These are phyloP conservation scores for Guaruba guarouba DNA, from an alignment of 2,113 vertebrate genomes.

Conservation along the genomic window DNA sequence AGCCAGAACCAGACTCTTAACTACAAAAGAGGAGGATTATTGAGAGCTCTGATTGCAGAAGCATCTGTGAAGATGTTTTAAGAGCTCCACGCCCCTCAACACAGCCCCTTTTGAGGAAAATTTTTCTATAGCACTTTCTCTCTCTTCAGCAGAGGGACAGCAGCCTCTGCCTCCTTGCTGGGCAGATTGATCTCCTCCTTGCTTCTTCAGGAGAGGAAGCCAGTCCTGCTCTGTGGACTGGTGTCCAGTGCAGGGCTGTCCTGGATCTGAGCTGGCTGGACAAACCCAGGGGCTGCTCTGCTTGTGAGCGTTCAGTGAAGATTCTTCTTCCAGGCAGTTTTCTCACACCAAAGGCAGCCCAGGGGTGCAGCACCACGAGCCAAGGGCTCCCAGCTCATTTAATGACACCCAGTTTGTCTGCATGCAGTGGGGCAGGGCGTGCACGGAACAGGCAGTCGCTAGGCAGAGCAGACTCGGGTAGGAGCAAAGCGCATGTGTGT, in stretches of 20 bases:
- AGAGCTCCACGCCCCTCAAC: background rate
- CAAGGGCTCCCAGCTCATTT: background rate
- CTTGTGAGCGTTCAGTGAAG: background rate
- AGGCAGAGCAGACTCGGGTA: background rate
- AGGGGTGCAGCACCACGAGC: background rate
- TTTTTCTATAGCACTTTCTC: background rate
- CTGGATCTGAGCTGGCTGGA: background rate
- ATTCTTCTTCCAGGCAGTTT: background rate
- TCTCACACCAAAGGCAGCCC: background rate
- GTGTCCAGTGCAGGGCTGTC: background rate
- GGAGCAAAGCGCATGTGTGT: background rate
- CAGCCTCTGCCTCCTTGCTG: background rate
- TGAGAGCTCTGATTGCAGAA: slow-evolving; percentile 56
- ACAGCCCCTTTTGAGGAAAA: background rate
- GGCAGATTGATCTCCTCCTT: background rate
- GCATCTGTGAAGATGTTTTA: slow-evolving; percentile 40
- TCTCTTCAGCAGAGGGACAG: background rate
- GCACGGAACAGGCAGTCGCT: background rate
- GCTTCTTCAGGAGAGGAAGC: background rate
- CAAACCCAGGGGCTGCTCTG: background rate
- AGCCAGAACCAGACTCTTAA: slow-evolving; percentile 37
- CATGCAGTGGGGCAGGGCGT: accelerated
- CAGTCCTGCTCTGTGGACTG: background rate
- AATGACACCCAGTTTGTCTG: accelerated
- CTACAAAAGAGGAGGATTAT: slow-evolving; percentile 18